A percentile compares a stretch with the other conserved stretches of the same genome.
phyloP scores from a whole-genome alignment of 2,113 vertebrate genomes.

The Ictalurus furcatus region DNA sequence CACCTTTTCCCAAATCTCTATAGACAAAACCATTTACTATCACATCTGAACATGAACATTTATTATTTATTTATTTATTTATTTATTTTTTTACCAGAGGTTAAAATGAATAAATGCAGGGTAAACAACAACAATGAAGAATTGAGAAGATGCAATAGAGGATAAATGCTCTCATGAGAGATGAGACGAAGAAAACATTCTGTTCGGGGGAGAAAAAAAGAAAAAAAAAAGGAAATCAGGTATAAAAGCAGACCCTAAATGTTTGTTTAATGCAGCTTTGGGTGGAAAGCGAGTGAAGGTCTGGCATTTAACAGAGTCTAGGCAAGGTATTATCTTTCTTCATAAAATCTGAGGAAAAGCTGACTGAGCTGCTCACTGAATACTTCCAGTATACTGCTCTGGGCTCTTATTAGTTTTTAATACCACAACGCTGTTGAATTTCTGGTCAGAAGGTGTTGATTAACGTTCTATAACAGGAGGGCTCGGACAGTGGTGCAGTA shows the following conservation, averaged over 20 bases:
- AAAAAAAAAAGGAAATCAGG: neutral
- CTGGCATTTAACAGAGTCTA: neutral
- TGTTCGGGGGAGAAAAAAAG: neutral
- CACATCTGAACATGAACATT: slow-evolving; percentile 3
- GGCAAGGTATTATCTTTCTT: slow-evolving; percentile 9
- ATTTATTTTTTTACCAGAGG: neutral
- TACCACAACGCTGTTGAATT: neutral
- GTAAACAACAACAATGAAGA: neutral
- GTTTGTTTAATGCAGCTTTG: neutral
- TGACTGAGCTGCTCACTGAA: neutral
- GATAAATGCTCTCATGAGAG: neutral
- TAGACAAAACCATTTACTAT: slow-evolving; percentile 23
- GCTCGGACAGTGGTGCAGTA: neutral
- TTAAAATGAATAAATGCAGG: slow-evolving; percentile 4
- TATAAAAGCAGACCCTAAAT: neutral
- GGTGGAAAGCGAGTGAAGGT: neutral
- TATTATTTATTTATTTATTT: too few species aligned
- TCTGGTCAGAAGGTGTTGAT: neutral
- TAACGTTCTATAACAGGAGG: neutral
- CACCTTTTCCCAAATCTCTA: slow-evolving; percentile 24
- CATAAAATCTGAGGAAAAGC: neutral
- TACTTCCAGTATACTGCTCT: neutral
- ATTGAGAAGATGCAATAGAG: neutral
- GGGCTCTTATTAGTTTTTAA: slow-evolving; percentile 4
- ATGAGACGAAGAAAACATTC: neutral